These are phyloP conservation scores for Globodera rostochiensis DNA, from an alignment of 1,140 invertebrate species.

Conservation along the genomic window DNA sequence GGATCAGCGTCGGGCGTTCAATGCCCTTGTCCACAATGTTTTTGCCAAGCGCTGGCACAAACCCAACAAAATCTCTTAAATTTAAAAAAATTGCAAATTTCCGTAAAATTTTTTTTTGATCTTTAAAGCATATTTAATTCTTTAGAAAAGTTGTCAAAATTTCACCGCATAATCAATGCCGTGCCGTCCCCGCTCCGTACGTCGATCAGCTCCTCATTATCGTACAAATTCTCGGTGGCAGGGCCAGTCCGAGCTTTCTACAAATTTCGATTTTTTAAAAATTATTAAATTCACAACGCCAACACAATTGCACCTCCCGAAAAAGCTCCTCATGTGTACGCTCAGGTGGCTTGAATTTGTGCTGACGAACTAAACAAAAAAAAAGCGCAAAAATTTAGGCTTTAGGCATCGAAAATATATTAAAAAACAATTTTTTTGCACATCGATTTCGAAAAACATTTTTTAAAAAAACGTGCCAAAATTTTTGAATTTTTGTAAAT, in stretches of 20 bases:
- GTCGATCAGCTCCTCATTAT: neutral
- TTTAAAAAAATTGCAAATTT: neutral
- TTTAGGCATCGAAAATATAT: too few species aligned
- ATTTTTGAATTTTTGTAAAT: too few species aligned
- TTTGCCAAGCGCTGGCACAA: neutral
- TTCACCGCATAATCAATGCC: neutral
- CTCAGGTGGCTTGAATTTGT: slow-evolving; percentile 17
- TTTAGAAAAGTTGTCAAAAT: neutral
- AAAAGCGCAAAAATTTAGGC: too few species aligned
- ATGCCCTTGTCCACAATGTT: slow-evolving; percentile 18
- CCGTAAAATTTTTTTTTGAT: too few species aligned
- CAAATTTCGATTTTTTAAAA: neutral
- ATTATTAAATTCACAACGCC: neutral
- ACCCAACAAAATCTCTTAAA: slow-evolving; percentile 18
- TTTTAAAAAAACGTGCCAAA: too few species aligned
- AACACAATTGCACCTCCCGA: neutral
- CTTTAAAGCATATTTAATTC: neutral
- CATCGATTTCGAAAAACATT: too few species aligned
- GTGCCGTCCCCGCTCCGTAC: neutral
- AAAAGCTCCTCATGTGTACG: slow-evolving; percentile 11
- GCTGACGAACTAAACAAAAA: slow-evolving; percentile 2
- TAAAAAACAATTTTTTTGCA: too few species aligned
- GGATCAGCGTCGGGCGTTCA: slow-evolving; percentile 16
- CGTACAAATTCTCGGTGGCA: neutral
- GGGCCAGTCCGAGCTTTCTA: neutral